These are phyloP conservation scores for Catalaphyllia jardinei DNA, from an alignment of 64 coral and sea anemone species.

Conservation along the genomic window DNA sequence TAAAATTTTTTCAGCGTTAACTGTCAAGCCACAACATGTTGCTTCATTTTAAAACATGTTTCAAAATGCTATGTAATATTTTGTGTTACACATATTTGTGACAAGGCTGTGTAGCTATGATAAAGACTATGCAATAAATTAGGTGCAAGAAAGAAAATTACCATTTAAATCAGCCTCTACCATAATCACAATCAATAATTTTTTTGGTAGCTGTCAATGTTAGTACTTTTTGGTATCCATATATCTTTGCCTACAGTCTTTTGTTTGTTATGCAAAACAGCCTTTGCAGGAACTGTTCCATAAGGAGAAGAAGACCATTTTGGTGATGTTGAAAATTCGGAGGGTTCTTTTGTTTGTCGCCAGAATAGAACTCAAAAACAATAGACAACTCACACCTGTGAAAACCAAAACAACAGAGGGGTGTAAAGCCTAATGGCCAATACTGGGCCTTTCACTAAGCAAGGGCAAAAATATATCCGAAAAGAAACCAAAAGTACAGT, in stretches of 20 bases:
- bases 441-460: slow-evolving; percentile 11
- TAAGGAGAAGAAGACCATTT: not conserved
- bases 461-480: slow-evolving; percentile 17
- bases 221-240: slow-evolving; percentile 12
- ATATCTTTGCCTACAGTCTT: slow-evolving; percentile 3
- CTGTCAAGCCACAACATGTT: slow-evolving; percentile 17
- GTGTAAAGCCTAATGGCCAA: slow-evolving; percentile 1
- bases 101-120: slow-evolving; percentile 32
- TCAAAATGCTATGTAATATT: slow-evolving; percentile 22
- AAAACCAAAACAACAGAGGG: slow-evolving; percentile 31
- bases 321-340: slow-evolving; percentile 28
- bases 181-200: slow-evolving; percentile 14
- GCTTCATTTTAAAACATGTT: slow-evolving; percentile 21
- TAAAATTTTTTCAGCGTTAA: too few relatives aligned
- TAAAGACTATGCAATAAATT: not conserved
- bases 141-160: not conserved
- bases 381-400: not conserved
- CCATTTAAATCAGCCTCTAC: slow-evolving; percentile 15
- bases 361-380: slow-evolving; percentile 20
- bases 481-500: not conserved
- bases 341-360: slow-evolving; percentile 13
- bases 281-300: not conserved
- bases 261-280: not conserved
- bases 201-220: not conserved
- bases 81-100: slow-evolving; percentile 17